Percentiles rank a stretch among this genome's conserved stretches.
These are phyloP conservation scores for Drosophila orena DNA, from an alignment of 1,140 invertebrate species.

Conservation along the genomic window DNA sequence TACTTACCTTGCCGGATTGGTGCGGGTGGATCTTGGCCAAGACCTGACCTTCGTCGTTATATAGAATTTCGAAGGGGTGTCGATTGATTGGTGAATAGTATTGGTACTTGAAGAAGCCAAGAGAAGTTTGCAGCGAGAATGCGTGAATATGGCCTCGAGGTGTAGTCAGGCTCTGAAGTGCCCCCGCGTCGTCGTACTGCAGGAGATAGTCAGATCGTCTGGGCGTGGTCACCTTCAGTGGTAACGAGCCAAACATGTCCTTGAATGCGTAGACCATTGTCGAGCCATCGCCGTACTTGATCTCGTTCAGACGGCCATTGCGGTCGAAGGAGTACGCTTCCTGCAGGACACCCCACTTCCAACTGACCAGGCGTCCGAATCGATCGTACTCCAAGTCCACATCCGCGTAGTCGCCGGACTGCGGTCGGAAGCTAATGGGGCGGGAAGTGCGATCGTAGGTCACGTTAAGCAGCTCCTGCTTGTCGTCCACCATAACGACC, in stretches of 20 bases:
- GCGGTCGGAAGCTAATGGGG: slow-evolving; percentile 94
- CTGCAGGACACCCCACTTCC: slow-evolving; percentile 96
- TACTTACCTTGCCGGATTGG: slow-evolving; percentile 90
- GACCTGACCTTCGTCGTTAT: slow-evolving; percentile 95
- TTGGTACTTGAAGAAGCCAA: slow-evolving; percentile 96
- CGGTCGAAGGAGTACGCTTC: slow-evolving; percentile 95
- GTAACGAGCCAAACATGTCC: slow-evolving; percentile 94
- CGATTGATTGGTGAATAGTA: slow-evolving; percentile 95
- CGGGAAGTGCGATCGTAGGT: slow-evolving; percentile 96
- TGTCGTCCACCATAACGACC: slow-evolving; percentile 95
- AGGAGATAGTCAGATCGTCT: slow-evolving; percentile 96
- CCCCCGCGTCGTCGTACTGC: slow-evolving; percentile 96
- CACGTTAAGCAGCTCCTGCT: slow-evolving; percentile 94
- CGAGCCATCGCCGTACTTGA: slow-evolving; percentile 94
- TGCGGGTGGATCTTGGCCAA: slow-evolving; percentile 95
- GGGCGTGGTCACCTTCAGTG: slow-evolving; percentile 95
- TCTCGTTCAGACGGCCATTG: slow-evolving; percentile 93
- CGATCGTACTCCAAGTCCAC: slow-evolving; percentile 97
- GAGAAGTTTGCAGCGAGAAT: slow-evolving; percentile 95
- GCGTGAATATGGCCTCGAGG: slow-evolving; percentile 96
- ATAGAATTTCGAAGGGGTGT: slow-evolving; percentile 95
- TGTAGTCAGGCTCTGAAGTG: slow-evolving; percentile 95
- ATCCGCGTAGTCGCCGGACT: slow-evolving; percentile 92
- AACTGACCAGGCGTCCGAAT: slow-evolving; percentile 94
- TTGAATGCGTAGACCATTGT: slow-evolving; percentile 95